A percentile compares a stretch with the other conserved stretches of the same genome.
phyloP scores from a whole-genome alignment of 2,113 vertebrate species.

The Aphelocoma coerulescens region DNA sequence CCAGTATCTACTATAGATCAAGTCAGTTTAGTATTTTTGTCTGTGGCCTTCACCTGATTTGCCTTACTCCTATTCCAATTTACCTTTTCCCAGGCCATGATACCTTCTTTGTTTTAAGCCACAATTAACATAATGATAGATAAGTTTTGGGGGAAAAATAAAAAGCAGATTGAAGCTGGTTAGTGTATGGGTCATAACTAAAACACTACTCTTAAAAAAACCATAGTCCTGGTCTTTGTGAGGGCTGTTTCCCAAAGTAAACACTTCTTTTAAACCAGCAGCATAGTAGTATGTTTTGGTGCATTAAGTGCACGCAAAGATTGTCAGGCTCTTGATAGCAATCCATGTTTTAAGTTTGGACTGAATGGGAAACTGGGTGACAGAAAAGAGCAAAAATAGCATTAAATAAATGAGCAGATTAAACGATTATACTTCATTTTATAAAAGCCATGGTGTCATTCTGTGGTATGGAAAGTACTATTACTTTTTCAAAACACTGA shows the following conservation, averaged over 20 bases:
- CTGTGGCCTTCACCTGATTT: background rate
- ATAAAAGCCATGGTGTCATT: background rate
- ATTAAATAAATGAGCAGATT: background rate
- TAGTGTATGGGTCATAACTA: background rate
- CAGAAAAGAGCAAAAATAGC: background rate
- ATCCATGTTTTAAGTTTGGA: background rate
- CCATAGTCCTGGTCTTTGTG: background rate
- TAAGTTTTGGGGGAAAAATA: background rate
- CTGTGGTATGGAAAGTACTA: background rate
- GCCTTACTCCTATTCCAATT: background rate
- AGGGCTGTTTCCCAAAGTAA: background rate
- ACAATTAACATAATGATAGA: background rate
- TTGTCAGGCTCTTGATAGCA: background rate
- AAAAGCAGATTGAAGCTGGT: background rate
- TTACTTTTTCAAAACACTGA: background rate
- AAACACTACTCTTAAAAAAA: background rate
- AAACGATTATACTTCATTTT: background rate
- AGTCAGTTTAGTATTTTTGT: background rate
- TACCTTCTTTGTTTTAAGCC: background rate
- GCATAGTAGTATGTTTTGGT: background rate
- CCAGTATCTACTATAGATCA: background rate
- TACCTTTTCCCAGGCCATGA: background rate
- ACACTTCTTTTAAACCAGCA: background rate
- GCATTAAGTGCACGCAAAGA: background rate
- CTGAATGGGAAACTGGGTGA: background rate